Evolutionary conservation across 2,888 invertebrate species (phyloP), one percentile per base, ranked within the genome.

Genomic region (Apamea epomidion): DNA sequence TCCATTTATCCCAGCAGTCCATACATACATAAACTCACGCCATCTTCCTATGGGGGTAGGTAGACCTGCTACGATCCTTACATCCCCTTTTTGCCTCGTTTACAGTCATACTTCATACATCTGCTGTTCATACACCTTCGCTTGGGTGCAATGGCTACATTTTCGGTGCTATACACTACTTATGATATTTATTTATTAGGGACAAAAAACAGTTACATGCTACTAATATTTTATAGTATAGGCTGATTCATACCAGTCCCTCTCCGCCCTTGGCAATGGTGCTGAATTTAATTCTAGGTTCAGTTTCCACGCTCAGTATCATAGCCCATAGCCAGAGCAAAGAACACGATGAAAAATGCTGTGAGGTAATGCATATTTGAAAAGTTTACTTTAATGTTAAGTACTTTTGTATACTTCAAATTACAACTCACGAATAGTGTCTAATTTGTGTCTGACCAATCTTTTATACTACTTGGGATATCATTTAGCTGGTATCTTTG

Each of bases 271-370:
- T 68, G 16, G 54, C 64, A 58, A 83, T 77, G 1, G 67, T 71
- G 7, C 78, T 68, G 10, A 73, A 62, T 62, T 81, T 74, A 7
- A 76, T 76, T 72, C 54, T 79, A 8, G 82, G 82, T 37, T 77
- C 70, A n/a, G 80, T 70, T 48, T 67, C 37, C 29, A 67, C 76
- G 21, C 76, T 42, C 29, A 76, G 51, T 48, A 86, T 45, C 81
- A 83, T 68, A 65, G 64, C 42, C 5, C 81, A 83, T 68, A 65
- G 64, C 42, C 5, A 83, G n/a, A 48, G 76, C 73, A 37, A 83
- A 21, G 16, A 76, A 58, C 0, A 73, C 65, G 25, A 81, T 45
- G 25, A 81, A 48, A 62, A 81, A 81, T 29, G 37, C 2, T 65
- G 74, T 71, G 8, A 81, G 32, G 16, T 76, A 76, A 65, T 76